Evolutionary conservation across 2,113 vertebrate genomes (phyloP).

Genomic region (Bothrops jararaca): DNA sequence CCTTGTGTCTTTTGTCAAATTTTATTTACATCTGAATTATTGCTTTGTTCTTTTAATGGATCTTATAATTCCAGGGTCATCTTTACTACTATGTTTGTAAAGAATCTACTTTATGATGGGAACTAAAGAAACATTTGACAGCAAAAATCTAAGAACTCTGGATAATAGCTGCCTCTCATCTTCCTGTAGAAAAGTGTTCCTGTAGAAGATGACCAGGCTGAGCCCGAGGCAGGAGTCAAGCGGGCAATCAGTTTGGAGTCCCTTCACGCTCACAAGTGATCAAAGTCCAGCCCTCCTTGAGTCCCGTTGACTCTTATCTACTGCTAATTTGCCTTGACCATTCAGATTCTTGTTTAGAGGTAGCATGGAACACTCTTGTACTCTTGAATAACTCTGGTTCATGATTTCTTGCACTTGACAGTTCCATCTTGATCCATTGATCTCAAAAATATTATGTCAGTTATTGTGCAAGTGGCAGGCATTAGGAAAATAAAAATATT

Average conservation of each 20-base stretch:
- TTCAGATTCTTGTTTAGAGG: not conserved
- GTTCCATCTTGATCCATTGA: too few species aligned
- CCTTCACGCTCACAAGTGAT: not conserved
- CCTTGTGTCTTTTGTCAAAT: not conserved
- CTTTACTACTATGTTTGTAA: not conserved
- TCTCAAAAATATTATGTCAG: not conserved
- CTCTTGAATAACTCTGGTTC: not conserved
- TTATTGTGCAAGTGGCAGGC: not conserved
- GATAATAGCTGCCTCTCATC: not conserved
- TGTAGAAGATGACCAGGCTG: not conserved
- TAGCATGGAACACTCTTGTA: not conserved
- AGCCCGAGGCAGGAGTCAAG: not conserved
- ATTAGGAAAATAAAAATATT: not conserved
- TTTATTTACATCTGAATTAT: not conserved
- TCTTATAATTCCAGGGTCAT: not conserved
- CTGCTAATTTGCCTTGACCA: not conserved
- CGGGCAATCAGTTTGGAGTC: not conserved
- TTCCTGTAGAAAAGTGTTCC: not conserved
- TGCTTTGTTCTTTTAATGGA: not conserved
- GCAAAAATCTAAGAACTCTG: not conserved
- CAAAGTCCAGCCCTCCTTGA: not conserved
- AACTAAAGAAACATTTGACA: not conserved
- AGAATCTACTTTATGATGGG: not conserved
- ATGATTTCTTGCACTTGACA: not conserved
- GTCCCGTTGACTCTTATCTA: not conserved